These are phyloP conservation scores for Cerastoderma edule DNA, from an alignment of 2,888 invertebrate species.

Conservation along the genomic window DNA sequence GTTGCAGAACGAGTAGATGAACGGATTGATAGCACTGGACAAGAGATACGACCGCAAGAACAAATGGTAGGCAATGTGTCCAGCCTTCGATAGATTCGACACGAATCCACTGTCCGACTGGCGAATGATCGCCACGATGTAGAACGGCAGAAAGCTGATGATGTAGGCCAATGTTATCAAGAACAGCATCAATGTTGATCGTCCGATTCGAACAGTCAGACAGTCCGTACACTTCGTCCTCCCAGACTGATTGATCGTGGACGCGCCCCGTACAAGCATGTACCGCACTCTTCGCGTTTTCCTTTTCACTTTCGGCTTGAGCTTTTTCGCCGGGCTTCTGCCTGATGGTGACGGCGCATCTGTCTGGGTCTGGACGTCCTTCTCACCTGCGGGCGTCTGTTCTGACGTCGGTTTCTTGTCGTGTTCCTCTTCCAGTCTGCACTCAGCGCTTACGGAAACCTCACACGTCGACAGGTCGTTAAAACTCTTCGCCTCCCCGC, in stretches of 20 bases:
- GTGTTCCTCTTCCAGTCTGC: neutral
- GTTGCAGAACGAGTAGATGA: slow-evolving; percentile 73
- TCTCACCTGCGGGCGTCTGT: neutral
- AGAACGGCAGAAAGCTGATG: slow-evolving; percentile 74
- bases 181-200: slow-evolving; percentile 73
- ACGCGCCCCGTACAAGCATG: slow-evolving; percentile 53
- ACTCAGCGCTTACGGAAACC: neutral
- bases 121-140: slow-evolving; percentile 67
- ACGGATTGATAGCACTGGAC: slow-evolving; percentile 74
- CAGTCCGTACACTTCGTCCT: slow-evolving; percentile 41
- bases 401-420: neutral
- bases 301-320: slow-evolving; percentile 25
- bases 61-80: slow-evolving; percentile 61
- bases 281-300: slow-evolving; percentile 41
- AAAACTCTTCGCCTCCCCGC: neutral
- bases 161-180: slow-evolving; percentile 71
- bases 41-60: slow-evolving; percentile 71
- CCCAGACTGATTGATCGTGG: slow-evolving; percentile 52
- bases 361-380: neutral
- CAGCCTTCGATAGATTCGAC: slow-evolving; percentile 41
- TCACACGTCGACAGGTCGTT: slow-evolving; percentile 13
- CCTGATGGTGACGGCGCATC: slow-evolving; percentile 7
- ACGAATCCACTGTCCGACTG: slow-evolving; percentile 48
- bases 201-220: slow-evolving; percentile 60
- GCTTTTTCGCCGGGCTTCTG: slow-evolving; percentile 9